Evolutionary conservation across 2,888 invertebrate species (phyloP), one percentile per base, ranked within the genome.

Genomic region (Cerastis leucographa): DNA sequence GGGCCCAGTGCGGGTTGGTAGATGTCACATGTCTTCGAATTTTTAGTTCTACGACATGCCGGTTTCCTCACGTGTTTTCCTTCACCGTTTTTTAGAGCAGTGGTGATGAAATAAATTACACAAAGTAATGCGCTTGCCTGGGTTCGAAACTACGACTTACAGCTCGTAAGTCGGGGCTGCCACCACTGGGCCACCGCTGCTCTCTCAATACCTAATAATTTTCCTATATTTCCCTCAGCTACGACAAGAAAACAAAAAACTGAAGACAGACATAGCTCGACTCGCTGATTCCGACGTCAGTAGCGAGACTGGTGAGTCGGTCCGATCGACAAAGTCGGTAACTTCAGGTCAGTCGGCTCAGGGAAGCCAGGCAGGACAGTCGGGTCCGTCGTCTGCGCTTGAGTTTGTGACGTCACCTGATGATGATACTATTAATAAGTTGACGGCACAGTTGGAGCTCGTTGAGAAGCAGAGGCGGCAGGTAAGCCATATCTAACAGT

Each of bases 371-470:
- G 29, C 68, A 62, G 64, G 46, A 14, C 90, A 87, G 62, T 94
- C 94, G 0, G 94, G 94, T 0, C 94, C 94, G 0, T 90, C 93
- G 7, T 95, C 95, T 0, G 94, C 92, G 1, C 82, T 96, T 29
- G 96, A 96, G 95, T 97, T 96, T 84, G 96, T 96, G 83, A 93
- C 95, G 80, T 95, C 95, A 75, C 96, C 96, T 0, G 96, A 96
- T 14, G 96, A 96, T 75, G 96, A 96, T 83, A 96, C 94, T 19
- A 92, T 97, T 19, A 93, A 97, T 78, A 95, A 95, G 74, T 86
- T 97, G 46, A 95, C 96, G 0, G 91, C 94, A 2, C 97, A 97
- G 82, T 86, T 97, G 62, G 96, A 94, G 66, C 90, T 97, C 0
- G 94, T 94, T 5, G 97, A 97, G 88, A 96, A 94, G 76, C 96